phyloP scores from a whole-genome alignment of 92 coral and sea anemone species.

The Epizoanthus stellaris region DNA sequence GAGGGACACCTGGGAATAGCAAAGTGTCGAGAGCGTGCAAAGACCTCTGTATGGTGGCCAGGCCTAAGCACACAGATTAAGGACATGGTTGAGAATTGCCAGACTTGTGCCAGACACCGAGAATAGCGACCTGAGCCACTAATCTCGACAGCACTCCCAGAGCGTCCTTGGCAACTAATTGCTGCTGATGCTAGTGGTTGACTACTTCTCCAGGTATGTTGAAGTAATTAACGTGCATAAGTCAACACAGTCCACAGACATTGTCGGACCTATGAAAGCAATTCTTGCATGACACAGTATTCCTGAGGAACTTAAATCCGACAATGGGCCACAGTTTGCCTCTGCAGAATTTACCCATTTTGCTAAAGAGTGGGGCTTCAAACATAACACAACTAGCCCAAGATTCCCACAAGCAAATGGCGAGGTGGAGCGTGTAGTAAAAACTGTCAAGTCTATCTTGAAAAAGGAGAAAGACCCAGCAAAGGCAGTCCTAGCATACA shows the following conservation, averaged over 20 bases:
- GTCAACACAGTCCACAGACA: neutral
- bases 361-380: constrained; percentile 43
- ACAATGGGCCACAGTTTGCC: constrained; percentile 54
- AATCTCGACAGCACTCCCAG: constrained; percentile 21
- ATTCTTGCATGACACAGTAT: constrained; percentile 46
- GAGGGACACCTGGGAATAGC: constrained; percentile 25
- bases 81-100: neutral
- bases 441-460: constrained; percentile 47
- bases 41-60: constrained; percentile 31
- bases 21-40: neutral
- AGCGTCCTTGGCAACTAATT: constrained; percentile 8
- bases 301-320: constrained; percentile 49
- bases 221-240: no score
- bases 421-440: constrained; percentile 54
- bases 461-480: constrained; percentile 58
- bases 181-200: neutral
- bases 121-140: constrained; percentile 8
- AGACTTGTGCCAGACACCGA: constrained; percentile 3
- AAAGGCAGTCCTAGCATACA: constrained; percentile 51
- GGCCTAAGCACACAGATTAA: constrained; percentile 19
- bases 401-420: constrained; percentile 47
- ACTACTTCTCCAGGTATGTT: no score
- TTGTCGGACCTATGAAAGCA: constrained; percentile 13
- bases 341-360: constrained; percentile 43
- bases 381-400: constrained; percentile 25